These are phyloP conservation scores for Eremophila alpestris DNA, from an alignment of 2,797 vertebrate genomes.

Conservation along the genomic window DNA sequence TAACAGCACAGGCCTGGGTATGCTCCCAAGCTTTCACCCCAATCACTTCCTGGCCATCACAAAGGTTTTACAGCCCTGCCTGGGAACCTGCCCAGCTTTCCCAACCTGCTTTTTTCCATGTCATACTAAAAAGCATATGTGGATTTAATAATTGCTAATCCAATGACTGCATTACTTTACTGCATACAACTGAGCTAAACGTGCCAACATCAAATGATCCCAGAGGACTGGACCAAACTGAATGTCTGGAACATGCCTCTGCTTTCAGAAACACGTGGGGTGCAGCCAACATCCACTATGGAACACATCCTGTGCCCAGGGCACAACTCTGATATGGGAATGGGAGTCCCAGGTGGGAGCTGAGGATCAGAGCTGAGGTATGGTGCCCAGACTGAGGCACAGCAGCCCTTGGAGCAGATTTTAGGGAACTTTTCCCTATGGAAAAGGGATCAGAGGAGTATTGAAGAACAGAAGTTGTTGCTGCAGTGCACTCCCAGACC, in stretches of 20 bases:
- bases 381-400: background rate
- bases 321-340: background rate
- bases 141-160: background rate
- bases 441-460: background rate
- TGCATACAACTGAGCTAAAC: background rate
- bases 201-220: background rate
- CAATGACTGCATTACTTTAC: background rate
- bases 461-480: background rate
- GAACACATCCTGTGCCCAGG: background rate
- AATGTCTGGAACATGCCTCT: rapidly evolving
- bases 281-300: rapidly evolving
- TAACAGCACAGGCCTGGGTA: background rate
- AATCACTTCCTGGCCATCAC: background rate
- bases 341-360: background rate
- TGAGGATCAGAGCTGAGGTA: background rate
- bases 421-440: background rate
- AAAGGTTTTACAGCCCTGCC: conserved; percentile 1
- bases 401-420: background rate
- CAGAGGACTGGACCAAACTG: background rate
- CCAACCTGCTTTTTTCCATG: background rate
- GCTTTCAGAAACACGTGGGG: background rate
- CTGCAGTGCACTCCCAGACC: background rate
- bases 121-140: background rate
- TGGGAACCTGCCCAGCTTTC: background rate
- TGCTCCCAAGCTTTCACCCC: background rate